Evolutionary conservation across 2,888 invertebrate species (phyloP).

Genomic region (Holacanthella duospinosa): DNA sequence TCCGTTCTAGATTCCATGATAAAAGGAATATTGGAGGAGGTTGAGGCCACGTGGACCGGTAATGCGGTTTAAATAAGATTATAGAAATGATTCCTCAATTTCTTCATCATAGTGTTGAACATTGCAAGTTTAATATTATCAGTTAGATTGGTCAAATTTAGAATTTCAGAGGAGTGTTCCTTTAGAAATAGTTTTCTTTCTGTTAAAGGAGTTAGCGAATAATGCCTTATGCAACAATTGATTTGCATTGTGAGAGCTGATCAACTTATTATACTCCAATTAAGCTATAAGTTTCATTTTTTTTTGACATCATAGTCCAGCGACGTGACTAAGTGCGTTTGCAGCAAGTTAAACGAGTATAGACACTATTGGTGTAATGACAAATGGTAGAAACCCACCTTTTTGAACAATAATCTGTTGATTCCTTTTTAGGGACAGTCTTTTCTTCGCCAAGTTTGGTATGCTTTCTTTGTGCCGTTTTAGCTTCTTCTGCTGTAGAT

Average conservation of each 20-base stretch:
- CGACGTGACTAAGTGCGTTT: neutral
- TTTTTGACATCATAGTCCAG: neutral
- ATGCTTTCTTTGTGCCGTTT: neutral
- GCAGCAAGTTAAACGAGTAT: neutral
- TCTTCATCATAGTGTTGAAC: neutral
- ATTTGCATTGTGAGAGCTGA: neutral
- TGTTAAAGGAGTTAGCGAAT: neutral
- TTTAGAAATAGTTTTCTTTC: neutral
- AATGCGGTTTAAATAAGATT: neutral
- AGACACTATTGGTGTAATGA: neutral
- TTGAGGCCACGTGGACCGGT: too few species aligned
- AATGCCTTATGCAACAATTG: neutral
- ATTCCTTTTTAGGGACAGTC: neutral
- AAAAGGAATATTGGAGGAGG: neutral
- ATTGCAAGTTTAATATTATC: neutral
- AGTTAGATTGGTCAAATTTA: neutral
- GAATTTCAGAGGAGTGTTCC: too few species aligned
- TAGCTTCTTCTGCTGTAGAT: neutral
- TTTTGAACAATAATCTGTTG: neutral
- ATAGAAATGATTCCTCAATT: neutral
- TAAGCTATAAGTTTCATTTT: neutral
- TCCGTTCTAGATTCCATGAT: neutral
- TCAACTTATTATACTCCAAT: neutral
- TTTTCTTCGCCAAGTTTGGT: neutral
- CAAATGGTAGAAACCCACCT: conserved; percentile 7